Conservation (phyloP, 92 coral and sea anemone species). For the Phenganax stokvisi region DNA sequence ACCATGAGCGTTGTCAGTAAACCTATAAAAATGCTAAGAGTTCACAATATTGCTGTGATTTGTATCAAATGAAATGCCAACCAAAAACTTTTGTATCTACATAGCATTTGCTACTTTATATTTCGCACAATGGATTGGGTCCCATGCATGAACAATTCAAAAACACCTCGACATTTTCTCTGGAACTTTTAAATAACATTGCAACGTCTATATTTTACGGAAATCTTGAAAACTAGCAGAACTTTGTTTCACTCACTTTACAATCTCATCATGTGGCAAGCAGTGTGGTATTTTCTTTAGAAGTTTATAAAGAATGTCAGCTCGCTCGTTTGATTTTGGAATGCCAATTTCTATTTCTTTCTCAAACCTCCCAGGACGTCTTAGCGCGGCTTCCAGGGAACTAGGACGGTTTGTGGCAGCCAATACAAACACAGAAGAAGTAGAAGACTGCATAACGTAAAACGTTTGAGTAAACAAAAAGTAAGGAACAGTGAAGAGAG, state of each 20-base stretch:
- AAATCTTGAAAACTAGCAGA: background rate
- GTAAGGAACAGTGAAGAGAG: no score
- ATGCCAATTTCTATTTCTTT: constrained; percentile 96
- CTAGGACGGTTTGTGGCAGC: constrained; percentile 98
- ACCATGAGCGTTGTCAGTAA: constrained; percentile 96
- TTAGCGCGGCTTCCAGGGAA: constrained; percentile 88
- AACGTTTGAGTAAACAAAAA: background rate
- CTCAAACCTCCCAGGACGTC: constrained; percentile 97
- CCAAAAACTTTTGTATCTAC: background rate
- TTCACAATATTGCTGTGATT: background rate
- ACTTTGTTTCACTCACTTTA: constrained; percentile 48
- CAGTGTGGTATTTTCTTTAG: constrained; percentile 73
- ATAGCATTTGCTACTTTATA: background rate
- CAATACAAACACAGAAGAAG: constrained; percentile 71
- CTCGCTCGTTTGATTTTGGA: constrained; percentile 74
- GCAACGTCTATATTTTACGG: no score
- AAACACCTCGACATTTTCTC: no score
- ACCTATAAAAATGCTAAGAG: constrained; percentile 33
- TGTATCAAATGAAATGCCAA: no score
- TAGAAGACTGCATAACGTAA: constrained; percentile 40
- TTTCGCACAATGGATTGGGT: background rate
- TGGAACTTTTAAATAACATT: no score
- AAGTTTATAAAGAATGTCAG: constrained; percentile 76
- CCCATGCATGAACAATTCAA: no score
- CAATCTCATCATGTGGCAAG: constrained; percentile 57